Evolutionary conservation across 1,140 invertebrate genomes (phyloP).

Genomic region (Drosophila mayri): DNA sequence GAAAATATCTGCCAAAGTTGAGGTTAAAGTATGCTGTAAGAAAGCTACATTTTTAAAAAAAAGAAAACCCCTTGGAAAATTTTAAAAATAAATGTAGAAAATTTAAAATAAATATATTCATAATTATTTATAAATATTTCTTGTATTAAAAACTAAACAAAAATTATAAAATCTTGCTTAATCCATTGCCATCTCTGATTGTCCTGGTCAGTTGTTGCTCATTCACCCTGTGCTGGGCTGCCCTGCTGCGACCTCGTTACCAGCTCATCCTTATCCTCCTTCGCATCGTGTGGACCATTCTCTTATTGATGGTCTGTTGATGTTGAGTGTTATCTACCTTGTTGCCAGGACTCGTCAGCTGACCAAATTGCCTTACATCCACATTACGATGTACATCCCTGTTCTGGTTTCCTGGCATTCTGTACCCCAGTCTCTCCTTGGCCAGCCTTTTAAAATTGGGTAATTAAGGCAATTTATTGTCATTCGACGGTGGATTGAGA

Average conservation of each 20-base stretch:
- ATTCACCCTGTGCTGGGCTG: constrained; percentile 14
- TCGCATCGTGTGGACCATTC: constrained; percentile 14
- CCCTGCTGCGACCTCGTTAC: constrained; percentile 7
- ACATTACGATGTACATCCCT: constrained; percentile 61
- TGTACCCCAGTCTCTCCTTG: not conserved
- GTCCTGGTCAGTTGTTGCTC: constrained; percentile 28
- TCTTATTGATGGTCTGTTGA: constrained; percentile 79
- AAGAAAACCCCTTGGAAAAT: too few species aligned
- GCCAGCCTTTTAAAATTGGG: constrained; percentile 72
- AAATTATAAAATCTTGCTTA: not conserved
- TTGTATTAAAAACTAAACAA: not conserved
- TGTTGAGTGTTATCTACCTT: constrained; percentile 79
- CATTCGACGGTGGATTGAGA: constrained; percentile 32
- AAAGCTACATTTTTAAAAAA: too few species aligned
- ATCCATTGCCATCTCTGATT: constrained; percentile 17
- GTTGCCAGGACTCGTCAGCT: constrained; percentile 45
- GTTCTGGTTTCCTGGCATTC: not conserved
- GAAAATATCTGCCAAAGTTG: too few species aligned
- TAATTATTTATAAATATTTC: not conserved
- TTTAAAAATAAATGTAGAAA: not conserved
- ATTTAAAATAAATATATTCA: not conserved
- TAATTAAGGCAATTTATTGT: constrained; percentile 82
- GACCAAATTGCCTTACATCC: constrained; percentile 72
- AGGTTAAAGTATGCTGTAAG: too few species aligned
- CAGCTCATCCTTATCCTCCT: not conserved